Conservation (phyloP, 2,888 invertebrate genomes). For the Drosophila neutralis region DNA sequence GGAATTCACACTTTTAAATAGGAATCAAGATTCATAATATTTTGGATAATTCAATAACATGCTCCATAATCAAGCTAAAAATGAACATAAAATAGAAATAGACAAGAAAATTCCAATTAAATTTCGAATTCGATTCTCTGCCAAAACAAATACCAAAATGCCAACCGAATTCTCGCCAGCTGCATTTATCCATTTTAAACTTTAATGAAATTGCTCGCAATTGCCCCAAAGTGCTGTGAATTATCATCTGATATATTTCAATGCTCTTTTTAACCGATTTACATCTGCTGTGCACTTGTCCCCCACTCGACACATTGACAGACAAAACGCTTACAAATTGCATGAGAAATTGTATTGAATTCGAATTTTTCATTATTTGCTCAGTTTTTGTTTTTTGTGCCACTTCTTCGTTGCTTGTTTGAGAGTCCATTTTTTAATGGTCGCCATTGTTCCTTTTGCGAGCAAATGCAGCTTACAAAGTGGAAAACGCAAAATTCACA, state of each 20-base stretch:
- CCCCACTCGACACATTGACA: conserved; percentile 16
- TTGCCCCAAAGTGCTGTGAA: background rate
- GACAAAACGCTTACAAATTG: conserved; percentile 53
- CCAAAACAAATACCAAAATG: background rate
- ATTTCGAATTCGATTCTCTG: background rate
- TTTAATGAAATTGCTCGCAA: background rate
- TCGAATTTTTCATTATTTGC: conserved; percentile 63
- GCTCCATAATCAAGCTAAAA: too few species aligned
- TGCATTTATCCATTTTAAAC: background rate
- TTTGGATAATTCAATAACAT: too few species aligned
- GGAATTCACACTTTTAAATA: background rate
- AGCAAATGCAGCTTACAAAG: conserved; percentile 42
- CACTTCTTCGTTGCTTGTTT: conserved; percentile 39
- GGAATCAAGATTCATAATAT: too few species aligned
- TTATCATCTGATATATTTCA: conserved; percentile 1
- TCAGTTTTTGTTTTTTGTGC: conserved; percentile 21
- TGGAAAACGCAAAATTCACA: conserved; percentile 32
- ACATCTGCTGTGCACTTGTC: conserved; percentile 44
- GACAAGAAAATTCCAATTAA: background rate
- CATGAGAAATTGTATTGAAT: conserved; percentile 68
- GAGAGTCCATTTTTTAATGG: conserved; percentile 45
- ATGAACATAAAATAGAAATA: background rate
- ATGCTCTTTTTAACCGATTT: background rate
- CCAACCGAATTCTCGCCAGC: background rate
- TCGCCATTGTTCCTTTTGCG: conserved; percentile 39